These are phyloP conservation scores for Zelostemma sp. DNA, from an alignment of 1,140 invertebrate genomes.

Conservation along the genomic window DNA sequence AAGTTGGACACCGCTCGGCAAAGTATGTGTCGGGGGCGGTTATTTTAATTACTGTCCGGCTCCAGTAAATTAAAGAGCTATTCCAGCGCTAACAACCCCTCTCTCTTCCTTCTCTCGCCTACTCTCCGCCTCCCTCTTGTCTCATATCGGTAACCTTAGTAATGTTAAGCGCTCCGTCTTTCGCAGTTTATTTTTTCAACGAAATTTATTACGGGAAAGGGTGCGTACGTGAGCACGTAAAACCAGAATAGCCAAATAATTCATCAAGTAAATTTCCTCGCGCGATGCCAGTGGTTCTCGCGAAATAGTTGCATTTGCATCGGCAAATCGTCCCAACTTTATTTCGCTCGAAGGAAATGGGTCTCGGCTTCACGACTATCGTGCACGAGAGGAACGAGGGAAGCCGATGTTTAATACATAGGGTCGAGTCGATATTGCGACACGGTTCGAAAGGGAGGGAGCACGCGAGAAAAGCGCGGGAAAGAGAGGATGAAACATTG, in stretches of 20 bases:
- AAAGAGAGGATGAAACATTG: conserved; percentile 7
- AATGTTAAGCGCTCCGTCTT: neutral
- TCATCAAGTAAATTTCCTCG: conserved; percentile 16
- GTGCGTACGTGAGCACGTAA: conserved; percentile 17
- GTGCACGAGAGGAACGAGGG: conserved; percentile 22
- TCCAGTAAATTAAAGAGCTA: conserved; percentile 66
- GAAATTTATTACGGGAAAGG: too few relatives aligned
- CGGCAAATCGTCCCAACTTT: conserved; percentile 38
- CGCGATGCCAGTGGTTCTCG: conserved; percentile 23
- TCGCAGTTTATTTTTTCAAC: too few relatives aligned
- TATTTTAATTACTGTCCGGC: conserved; percentile 72
- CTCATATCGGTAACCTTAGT: conserved; percentile 3
- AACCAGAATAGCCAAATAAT: neutral
- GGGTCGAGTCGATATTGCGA: conserved; percentile 57
- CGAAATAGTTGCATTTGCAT: conserved; percentile 24
- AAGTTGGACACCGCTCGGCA: conserved; percentile 59
- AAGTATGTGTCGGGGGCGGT: conserved; percentile 64
- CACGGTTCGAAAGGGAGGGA: conserved; percentile 12
- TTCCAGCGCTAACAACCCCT: conserved; percentile 52
- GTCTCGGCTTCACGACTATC: conserved; percentile 23
- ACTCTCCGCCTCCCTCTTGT: conserved; percentile 17
- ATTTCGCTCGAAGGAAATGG: conserved; percentile 31
- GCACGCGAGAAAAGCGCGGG: neutral
- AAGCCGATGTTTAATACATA: conserved; percentile 52
- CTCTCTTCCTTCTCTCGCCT: conserved; percentile 25